A percentile compares a stretch with the other conserved stretches of the same genome.
Conservation (phyloP, 2,797 vertebrate species). For the Bradypodion pumilum region DNA sequence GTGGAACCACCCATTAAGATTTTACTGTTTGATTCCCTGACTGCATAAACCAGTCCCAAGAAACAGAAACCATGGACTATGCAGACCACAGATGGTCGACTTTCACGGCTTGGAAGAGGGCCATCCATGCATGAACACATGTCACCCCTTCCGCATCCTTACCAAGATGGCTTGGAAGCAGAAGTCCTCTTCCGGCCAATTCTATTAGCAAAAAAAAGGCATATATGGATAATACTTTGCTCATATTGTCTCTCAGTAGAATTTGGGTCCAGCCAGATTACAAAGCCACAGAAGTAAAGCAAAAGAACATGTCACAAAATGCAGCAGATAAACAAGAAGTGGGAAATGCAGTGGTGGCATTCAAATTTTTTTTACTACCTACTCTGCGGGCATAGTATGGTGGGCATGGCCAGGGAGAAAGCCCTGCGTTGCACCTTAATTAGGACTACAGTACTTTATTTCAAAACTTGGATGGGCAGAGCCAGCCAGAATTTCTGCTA, state of each 20-base stretch:
- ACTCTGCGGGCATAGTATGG: too few relatives aligned
- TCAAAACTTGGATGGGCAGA: too few relatives aligned
- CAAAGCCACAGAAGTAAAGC: not conserved
- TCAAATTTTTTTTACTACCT: too few relatives aligned
- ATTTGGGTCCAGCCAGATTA: not conserved
- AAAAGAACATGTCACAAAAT: not conserved
- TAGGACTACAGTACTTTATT: too few relatives aligned
- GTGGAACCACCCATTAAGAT: not conserved
- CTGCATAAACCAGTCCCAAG: not conserved
- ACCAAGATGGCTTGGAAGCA: not conserved
- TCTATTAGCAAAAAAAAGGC: too few relatives aligned
- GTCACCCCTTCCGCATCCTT: too few relatives aligned
- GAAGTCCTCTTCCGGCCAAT: not conserved
- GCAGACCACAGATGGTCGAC: not conserved
- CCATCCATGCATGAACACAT: not conserved
- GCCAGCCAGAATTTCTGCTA: too few relatives aligned
- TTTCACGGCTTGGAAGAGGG: not conserved
- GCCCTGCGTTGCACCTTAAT: too few relatives aligned
- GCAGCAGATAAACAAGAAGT: not conserved
- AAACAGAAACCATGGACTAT: not conserved
- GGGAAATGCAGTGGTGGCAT: not conserved
- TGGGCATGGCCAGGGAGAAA: too few relatives aligned
- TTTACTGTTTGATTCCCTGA: not conserved
- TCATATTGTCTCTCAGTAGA: not conserved
- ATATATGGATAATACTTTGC: too few relatives aligned